These are phyloP conservation scores for Panthera uncia DNA, from an alignment of 2,113 vertebrate species.

Conservation along the genomic window DNA sequence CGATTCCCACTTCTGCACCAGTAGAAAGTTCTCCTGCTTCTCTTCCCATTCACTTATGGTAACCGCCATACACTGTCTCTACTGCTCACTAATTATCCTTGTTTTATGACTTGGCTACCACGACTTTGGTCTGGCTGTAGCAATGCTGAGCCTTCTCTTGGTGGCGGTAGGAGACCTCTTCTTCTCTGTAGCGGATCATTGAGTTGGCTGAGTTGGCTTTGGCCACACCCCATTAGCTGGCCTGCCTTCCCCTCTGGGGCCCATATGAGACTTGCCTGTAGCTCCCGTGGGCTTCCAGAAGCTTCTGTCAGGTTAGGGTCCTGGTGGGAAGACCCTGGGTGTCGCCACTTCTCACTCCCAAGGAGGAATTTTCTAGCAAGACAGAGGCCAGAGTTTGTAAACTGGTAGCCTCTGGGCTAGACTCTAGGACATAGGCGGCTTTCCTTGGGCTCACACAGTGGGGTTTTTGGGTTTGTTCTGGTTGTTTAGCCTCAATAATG, in stretches of 20 bases:
- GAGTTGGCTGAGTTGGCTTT: not conserved
- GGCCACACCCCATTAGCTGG: not conserved
- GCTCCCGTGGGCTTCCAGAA: not conserved
- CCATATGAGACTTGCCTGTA: not conserved
- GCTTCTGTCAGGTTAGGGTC: not conserved
- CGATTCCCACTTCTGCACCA: not conserved
- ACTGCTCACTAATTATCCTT: not conserved
- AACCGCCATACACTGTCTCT: not conserved
- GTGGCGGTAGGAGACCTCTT: not conserved
- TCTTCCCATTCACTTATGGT: not conserved
- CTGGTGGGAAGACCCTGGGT: not conserved
- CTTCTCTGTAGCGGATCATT: not conserved
- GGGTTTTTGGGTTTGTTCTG: not conserved
- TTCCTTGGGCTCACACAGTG: not conserved
- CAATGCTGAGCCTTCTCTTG: fast-evolving
- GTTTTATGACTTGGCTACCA: not conserved
- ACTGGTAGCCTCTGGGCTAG: not conserved
- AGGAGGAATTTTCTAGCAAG: slow-evolving; percentile 9
- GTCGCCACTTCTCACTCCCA: not conserved
- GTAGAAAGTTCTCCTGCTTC: not conserved
- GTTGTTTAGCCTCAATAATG: not conserved
- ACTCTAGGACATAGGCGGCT: not conserved
- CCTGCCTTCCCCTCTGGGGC: too few relatives aligned
- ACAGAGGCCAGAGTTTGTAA: not conserved
- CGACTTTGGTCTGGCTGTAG: not conserved